Conservation (phyloP, 2,888 invertebrate species). For the Drosophila hamatofila region DNA sequence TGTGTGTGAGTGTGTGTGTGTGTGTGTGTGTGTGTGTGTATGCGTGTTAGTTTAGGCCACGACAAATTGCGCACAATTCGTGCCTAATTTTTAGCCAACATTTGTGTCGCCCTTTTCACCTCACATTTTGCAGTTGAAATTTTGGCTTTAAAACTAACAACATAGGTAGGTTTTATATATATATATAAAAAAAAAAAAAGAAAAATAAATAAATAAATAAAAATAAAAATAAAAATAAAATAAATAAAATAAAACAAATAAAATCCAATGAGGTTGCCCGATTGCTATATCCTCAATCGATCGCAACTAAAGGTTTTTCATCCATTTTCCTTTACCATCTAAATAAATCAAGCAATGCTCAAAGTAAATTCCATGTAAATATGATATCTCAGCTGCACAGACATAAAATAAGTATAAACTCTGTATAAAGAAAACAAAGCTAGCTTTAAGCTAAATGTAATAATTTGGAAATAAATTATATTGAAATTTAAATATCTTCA, state of each 20-base stretch:
- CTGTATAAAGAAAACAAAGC: too few relatives aligned
- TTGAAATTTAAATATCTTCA: too few relatives aligned
- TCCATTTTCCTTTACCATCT: too few relatives aligned
- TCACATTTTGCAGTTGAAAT: background rate
- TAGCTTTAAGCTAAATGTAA: too few relatives aligned
- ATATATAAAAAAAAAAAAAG: background rate
- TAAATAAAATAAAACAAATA: background rate
- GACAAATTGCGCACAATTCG: constrained; percentile 75
- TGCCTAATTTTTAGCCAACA: constrained; percentile 72
- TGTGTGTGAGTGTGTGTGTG: background rate
- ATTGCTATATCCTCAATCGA: background rate
- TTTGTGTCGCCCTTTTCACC: constrained; percentile 39
- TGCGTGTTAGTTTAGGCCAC: constrained; percentile 45
- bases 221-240: background rate
- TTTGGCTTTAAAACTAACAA: constrained; percentile 32
- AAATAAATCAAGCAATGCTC: too few relatives aligned
- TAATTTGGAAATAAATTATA: too few relatives aligned
- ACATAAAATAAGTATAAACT: too few relatives aligned
- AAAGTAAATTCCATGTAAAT: too few relatives aligned
- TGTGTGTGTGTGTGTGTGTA: constrained; percentile 9
- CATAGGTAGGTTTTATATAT: background rate
- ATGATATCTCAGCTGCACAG: too few relatives aligned
- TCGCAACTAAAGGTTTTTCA: too few relatives aligned
- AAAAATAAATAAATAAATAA: background rate
- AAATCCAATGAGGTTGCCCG: background rate